Evolutionary conservation across 1,140 invertebrate species (phyloP), one percentile per base, ranked within the genome.

Genomic region (Calliopsis andreniformis): DNA sequence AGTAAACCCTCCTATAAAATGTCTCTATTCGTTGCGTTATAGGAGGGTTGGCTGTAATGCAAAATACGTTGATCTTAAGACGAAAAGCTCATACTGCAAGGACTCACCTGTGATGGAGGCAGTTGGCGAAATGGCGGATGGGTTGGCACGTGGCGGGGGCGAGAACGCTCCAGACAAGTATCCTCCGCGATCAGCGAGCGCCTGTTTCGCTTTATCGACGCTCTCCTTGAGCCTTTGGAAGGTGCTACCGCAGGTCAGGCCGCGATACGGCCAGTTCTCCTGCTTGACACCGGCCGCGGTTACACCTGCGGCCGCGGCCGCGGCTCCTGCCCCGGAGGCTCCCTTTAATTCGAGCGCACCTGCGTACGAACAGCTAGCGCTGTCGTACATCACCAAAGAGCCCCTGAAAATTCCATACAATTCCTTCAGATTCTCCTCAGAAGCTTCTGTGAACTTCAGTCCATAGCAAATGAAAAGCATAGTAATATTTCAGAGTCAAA

Each of bases 191-290:
- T 93, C 92, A 58, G 92, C 93, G n/a, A 97, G 91, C 0, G 96
- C 96, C 8, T 96, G 96, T 88, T 97, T 97, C 14, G 96, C 96
- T 89, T 97, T 97, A 87, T 97, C 96, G 30, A 97, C 96, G 83
- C 96, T 97, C 86, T 97, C 96, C 84, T 97, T 97, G 23, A 97
- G 92, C 87, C 97, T 96, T 87, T 97, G 96, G 92, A 97, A 97
- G 16, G 96, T 97, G 76, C 93, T 72, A 92, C 92, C 69, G 90
- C 93, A 87, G 56, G 88, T 86, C 7, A 92, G 86, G 81, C 91
- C 87, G 25, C 92, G 85, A 56, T 92, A 91, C n/a, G 90, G 88
- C 87, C 93, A 92, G 58, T 93, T 93, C 78, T 94, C 93, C 56
- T 93, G 92, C 77, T 94, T 94, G 47, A 94, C 93, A 42, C 87